Evolutionary conservation across 2,797 vertebrate species (phyloP).

Genomic region (Emydoidea blandingii): DNA sequence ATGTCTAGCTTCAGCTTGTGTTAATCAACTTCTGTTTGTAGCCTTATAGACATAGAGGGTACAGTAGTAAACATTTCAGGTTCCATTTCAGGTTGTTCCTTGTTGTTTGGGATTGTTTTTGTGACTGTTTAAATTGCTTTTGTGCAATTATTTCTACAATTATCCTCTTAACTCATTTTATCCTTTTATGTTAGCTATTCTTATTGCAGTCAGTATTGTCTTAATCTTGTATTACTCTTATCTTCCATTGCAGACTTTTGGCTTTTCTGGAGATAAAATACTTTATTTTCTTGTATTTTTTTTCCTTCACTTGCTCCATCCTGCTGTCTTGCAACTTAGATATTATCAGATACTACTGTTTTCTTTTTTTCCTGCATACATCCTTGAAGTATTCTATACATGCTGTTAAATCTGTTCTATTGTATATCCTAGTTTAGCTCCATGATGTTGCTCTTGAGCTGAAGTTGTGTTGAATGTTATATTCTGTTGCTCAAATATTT

Average conservation of each 20-base stretch:
- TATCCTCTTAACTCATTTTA: slow-evolving; percentile 33
- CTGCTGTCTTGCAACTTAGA: slow-evolving; percentile 40
- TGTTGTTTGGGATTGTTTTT: not conserved
- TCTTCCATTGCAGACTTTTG: slow-evolving; percentile 60
- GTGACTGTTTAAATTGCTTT: not conserved
- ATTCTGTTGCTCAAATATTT: not conserved
- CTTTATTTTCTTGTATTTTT: slow-evolving; percentile 34
- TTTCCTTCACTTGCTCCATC: slow-evolving; percentile 26
- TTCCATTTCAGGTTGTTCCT: not conserved
- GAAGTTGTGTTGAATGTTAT: not conserved
- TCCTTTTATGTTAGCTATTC: slow-evolving; percentile 53
- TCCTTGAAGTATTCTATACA: not conserved
- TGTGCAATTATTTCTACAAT: not conserved
- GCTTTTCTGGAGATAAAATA: slow-evolving; percentile 61
- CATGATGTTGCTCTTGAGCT: not conserved
- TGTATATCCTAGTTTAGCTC: not conserved
- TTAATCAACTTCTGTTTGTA: slow-evolving; percentile 5
- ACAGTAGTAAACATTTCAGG: not conserved
- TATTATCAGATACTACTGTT: slow-evolving; percentile 42
- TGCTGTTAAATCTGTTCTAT: not conserved
- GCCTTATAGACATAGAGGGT: not conserved
- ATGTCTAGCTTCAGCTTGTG: not conserved
- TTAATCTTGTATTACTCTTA: slow-evolving; percentile 66
- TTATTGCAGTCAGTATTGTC: slow-evolving; percentile 39
- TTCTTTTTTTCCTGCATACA: not conserved